Conservation (phyloP, 1,140 invertebrate species). For the Tigriopus japonicus region DNA sequence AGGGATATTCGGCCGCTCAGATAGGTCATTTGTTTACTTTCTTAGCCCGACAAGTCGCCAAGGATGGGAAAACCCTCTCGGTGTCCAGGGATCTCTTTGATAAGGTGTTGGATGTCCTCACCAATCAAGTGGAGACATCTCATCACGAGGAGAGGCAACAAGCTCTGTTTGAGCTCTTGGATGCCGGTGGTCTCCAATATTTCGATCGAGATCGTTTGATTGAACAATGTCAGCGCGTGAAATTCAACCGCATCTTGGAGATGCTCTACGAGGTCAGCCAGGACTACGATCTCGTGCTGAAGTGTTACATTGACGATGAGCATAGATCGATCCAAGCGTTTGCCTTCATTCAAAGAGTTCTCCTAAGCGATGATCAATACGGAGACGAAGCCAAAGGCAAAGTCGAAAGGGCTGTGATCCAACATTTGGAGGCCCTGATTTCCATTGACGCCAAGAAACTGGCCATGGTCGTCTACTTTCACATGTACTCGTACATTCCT, state of each 20-base stretch:
- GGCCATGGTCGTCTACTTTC: conserved; percentile 19
- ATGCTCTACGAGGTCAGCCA: conserved; percentile 35
- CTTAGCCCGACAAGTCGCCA: conserved; percentile 43
- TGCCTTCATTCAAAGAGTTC: conserved; percentile 23
- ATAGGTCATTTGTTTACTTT: conserved; percentile 52
- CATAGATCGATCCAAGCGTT: conserved; percentile 29
- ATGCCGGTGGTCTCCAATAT: conserved; percentile 41
- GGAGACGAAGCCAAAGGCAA: conserved; percentile 16
- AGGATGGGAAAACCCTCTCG: conserved; percentile 29
- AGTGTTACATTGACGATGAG: conserved; percentile 37
- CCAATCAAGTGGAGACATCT: conserved; percentile 29
- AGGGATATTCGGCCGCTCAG: conserved; percentile 30
- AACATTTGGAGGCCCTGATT: conserved; percentile 20
- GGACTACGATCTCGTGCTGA: conserved; percentile 35
- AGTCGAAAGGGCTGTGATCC: conserved; percentile 22
- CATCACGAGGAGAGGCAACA: conserved; percentile 53
- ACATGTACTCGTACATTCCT: conserved; percentile 19
- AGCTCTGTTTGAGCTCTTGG: conserved; percentile 52
- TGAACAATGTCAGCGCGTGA: conserved; percentile 37
- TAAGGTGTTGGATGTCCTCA: conserved; percentile 32
- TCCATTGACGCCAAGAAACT: conserved; percentile 20
- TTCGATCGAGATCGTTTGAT: conserved; percentile 37
- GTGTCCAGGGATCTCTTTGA: conserved; percentile 35
- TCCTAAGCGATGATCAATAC: conserved; percentile 17
- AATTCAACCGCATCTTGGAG: conserved; percentile 44